phyloP scores from a whole-genome alignment of 1,140 invertebrate species.

The Homalodisca vitripennis region DNA sequence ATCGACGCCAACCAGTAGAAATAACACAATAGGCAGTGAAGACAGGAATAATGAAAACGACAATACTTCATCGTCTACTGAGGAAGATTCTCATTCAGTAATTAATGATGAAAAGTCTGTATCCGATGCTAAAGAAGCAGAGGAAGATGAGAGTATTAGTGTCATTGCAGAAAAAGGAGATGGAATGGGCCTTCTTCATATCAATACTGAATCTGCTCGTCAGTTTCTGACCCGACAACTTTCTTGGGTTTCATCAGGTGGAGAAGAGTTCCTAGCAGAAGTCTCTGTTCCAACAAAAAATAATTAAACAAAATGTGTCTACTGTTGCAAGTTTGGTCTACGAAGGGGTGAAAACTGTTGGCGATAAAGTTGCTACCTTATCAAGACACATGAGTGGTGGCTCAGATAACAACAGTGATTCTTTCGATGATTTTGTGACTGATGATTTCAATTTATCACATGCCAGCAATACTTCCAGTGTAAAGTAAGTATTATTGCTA shows the following conservation, averaged over 20 bases:
- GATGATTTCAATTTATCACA: conserved; percentile 51
- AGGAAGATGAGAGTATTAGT: conserved; percentile 47
- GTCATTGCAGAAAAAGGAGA: conserved; percentile 57
- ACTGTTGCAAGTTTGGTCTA: conserved; percentile 71
- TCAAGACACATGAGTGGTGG: conserved; percentile 71
- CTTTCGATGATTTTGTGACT: conserved; percentile 51
- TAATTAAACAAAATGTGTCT: conserved; percentile 71
- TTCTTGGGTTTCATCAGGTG: conserved; percentile 67
- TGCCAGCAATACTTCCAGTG: conserved; percentile 44
- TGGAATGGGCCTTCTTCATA: conserved; percentile 57
- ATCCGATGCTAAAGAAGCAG: conserved; percentile 46
- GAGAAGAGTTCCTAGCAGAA: conserved; percentile 64
- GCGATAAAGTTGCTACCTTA: conserved; percentile 68
- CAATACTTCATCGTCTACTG: conserved; percentile 37
- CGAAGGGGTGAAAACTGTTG: conserved; percentile 70
- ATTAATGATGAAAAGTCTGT: conserved; percentile 35
- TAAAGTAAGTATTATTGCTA: conserved; percentile 46
- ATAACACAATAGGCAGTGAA: conserved; percentile 43
- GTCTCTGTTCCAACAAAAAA: conserved; percentile 63
- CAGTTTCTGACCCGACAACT: conserved; percentile 69
- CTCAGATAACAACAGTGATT: conserved; percentile 60
- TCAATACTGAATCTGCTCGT: conserved; percentile 67
- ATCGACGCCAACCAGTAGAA: conserved; percentile 51
- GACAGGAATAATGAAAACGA: conserved; percentile 40
- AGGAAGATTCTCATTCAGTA: conserved; percentile 38